Evolutionary conservation across 2,113 vertebrate species (phyloP).

Genomic region (Cacatua alba): DNA sequence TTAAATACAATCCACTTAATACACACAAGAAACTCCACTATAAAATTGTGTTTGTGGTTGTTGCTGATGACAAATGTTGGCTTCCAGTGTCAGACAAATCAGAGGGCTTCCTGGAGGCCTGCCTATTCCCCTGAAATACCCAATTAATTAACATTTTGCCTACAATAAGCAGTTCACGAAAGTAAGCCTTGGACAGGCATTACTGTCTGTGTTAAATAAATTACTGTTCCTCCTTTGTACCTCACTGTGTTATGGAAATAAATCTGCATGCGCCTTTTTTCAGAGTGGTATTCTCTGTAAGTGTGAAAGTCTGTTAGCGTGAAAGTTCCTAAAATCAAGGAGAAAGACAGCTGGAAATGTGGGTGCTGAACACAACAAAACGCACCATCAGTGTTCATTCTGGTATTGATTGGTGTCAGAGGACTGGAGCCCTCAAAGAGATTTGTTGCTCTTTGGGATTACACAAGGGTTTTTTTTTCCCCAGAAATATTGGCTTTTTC

Average conservation of each 20-base stretch:
- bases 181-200: background rate
- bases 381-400: background rate
- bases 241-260: background rate
- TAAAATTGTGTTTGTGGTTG: conserved; percentile 1
- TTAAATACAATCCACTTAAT: conserved; percentile 32
- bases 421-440: background rate
- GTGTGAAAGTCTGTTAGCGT: background rate
- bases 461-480: background rate
- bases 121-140: conserved; percentile 9
- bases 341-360: background rate
- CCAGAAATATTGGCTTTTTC: background rate
- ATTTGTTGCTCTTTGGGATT: background rate
- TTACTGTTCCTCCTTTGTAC: background rate
- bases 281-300: background rate
- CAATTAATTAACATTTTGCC: conserved; percentile 36
- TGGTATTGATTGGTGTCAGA: background rate
- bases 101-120: background rate
- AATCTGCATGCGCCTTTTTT: background rate
- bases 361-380: background rate
- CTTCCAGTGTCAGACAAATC: conserved; percentile 5
- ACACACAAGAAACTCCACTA: background rate
- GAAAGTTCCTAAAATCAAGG: background rate
- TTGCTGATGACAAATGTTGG: conserved; percentile 2
- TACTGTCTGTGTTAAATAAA: background rate
- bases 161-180: conserved; percentile 19